Evolutionary conservation across 1,140 invertebrate genomes (phyloP), one percentile per base, ranked within the genome.

Genomic region (Elymnias hypermnestra): DNA sequence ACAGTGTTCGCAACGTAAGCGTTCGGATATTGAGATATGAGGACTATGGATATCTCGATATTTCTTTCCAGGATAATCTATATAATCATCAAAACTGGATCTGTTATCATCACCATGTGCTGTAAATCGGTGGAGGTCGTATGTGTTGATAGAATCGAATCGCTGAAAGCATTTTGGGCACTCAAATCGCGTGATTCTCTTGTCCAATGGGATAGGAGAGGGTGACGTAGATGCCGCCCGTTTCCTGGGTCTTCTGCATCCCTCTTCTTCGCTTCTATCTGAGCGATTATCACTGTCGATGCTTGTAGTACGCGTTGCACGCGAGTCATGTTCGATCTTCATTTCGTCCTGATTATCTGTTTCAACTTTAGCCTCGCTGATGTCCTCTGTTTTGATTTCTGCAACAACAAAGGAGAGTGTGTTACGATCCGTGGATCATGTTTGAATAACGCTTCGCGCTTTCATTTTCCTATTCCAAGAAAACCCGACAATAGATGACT

Each of bases 61-160:
- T 67, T 95, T 95, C 29, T 89, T 87, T 15, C 89, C 90, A 0
- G 93, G 92, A 60, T 95, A 95, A 63, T 95, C 93, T 1, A 93
- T 89, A 65, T 93, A 94, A 2, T 95, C 92, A 37, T 91, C 87
- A 67, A 93, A 95, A 2, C 92, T 92, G 0, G 89, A 72, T 40
- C 69, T 76, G 0, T 72, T 60, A 19, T 89, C 86, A 40, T 83
- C 87, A 13, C 79, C 87, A 55, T 92, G 92, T 0, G 74, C 79
- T 60, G 89, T 89, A 57, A 82, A 88, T 19, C 88, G 84, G 65
- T 94, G 92, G 4, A 91, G 83, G 58, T 91, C 92, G n/a, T 93
- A 82, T 1, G 90, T 89, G 12, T 91, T 89, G 18, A 91, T 89
- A 17, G 91, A 94, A 43, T 90, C 89, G 67, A 94, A 95, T 0